phyloP scores from a whole-genome alignment of 2,888 invertebrate genomes.

The Acanthosepion lycidas region DNA sequence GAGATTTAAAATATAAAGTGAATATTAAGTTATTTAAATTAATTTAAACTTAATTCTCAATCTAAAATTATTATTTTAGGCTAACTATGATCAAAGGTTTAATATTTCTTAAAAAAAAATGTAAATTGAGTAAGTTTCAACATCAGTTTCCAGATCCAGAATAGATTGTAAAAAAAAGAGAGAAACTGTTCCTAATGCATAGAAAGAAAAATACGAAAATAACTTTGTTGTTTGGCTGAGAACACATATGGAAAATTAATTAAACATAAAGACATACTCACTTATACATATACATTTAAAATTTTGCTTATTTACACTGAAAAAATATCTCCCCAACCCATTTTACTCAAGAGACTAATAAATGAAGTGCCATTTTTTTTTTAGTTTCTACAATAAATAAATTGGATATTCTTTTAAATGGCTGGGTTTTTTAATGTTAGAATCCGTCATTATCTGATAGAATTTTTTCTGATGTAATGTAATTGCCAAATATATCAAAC shows the following conservation, averaged over 20 bases:
- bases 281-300: not conserved
- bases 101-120: no score
- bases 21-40: no score
- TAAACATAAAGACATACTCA: not conserved
- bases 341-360: not conserved
- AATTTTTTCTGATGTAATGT: not conserved
- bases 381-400: not conserved
- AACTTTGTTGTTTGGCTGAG: not conserved
- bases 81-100: no score
- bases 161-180: not conserved
- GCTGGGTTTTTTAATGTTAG: not conserved
- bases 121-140: no score
- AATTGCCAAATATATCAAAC: not conserved
- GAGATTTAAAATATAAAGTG: no score
- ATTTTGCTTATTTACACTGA: not conserved
- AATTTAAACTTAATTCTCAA: no score
- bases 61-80: no score
- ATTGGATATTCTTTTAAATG: not conserved
- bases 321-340: not conserved
- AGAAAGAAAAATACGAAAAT: not conserved
- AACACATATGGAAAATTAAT: not conserved
- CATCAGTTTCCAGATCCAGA: no score
- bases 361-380: not conserved
- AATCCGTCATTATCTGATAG: not conserved
- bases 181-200: not conserved